Evolutionary conservation across 2,113 vertebrate species (phyloP).

Genomic region (Ammodytes dubius): DNA sequence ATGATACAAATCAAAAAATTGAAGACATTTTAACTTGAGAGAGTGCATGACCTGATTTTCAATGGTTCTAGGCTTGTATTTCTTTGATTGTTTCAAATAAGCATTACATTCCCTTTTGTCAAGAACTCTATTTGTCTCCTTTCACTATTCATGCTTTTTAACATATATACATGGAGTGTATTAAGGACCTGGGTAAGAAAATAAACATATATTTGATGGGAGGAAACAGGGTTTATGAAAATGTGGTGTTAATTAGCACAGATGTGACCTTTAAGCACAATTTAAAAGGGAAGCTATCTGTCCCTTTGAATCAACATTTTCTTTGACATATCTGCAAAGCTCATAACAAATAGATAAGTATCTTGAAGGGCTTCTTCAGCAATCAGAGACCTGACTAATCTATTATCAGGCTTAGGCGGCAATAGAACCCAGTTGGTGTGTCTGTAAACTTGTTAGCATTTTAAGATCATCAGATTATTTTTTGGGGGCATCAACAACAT

Average conservation of each 20-base stretch:
- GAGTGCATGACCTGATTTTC: background rate
- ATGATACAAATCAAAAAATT: slow-evolving; percentile 19
- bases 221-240: slow-evolving; percentile 35
- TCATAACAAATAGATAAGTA: slow-evolving; percentile 57
- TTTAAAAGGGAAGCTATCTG: slow-evolving; percentile 39
- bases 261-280: slow-evolving; percentile 45
- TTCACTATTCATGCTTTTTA: background rate
- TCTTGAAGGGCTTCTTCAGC: slow-evolving; percentile 54
- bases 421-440: slow-evolving; percentile 17
- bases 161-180: slow-evolving; percentile 33
- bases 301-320: slow-evolving; percentile 42
- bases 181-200: background rate
- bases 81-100: background rate
- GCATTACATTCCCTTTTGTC: background rate
- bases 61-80: too few relatives aligned
- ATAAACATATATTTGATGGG: slow-evolving; percentile 39
- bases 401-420: slow-evolving; percentile 66
- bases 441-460: slow-evolving; percentile 49
- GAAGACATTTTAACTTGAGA: background rate
- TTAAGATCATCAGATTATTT: slow-evolving; percentile 30
- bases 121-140: background rate
- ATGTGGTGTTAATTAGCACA: slow-evolving; percentile 56
- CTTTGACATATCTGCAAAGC: slow-evolving; percentile 37
- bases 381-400: slow-evolving; percentile 66
- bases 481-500: slow-evolving; percentile 47